Percentiles rank a stretch among this genome's conserved stretches.
These are phyloP conservation scores for Cacoxenus indagator DNA, from an alignment of 2,888 invertebrate genomes.

Conservation along the genomic window DNA sequence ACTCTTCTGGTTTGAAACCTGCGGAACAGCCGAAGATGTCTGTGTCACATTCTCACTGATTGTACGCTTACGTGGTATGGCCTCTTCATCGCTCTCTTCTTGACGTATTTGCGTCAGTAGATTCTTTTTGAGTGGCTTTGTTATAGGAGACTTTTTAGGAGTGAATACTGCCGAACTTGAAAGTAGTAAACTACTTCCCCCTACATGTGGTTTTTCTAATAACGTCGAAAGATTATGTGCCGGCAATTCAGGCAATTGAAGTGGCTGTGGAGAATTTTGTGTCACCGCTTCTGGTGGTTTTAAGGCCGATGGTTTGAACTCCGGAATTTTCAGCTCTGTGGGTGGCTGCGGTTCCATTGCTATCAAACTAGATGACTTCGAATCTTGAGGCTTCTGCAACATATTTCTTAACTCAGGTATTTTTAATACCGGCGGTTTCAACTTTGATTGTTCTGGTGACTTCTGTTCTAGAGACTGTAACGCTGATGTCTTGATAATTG, in stretches of 20 bases:
- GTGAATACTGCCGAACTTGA: slow-evolving; percentile 28
- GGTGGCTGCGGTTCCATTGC: not conserved
- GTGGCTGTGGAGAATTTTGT: not conserved
- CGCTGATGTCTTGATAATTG: not conserved
- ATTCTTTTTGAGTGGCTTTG: slow-evolving; percentile 63
- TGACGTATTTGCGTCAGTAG: slow-evolving; percentile 57
- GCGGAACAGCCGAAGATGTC: not conserved
- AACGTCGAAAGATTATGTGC: not conserved
- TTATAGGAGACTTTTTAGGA: slow-evolving; percentile 56
- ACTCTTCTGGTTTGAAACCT: not conserved
- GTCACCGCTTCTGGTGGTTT: not conserved
- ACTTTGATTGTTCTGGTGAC: not conserved
- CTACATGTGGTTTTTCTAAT: not conserved
- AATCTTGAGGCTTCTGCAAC: not conserved
- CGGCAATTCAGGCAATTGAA: not conserved
- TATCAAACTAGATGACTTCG: not conserved
- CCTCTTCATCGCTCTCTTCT: slow-evolving; percentile 59
- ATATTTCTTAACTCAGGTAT: not conserved
- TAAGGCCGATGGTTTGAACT: not conserved
- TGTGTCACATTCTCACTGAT: slow-evolving; percentile 46
- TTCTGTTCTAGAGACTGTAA: not conserved
- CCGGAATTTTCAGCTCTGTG: not conserved
- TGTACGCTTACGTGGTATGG: slow-evolving; percentile 54
- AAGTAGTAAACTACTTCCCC: too few species aligned
- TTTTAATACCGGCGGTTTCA: not conserved